These are phyloP conservation scores for Sebastes jordani DNA, from an alignment of 2,797 vertebrate genomes.

Conservation along the genomic window DNA sequence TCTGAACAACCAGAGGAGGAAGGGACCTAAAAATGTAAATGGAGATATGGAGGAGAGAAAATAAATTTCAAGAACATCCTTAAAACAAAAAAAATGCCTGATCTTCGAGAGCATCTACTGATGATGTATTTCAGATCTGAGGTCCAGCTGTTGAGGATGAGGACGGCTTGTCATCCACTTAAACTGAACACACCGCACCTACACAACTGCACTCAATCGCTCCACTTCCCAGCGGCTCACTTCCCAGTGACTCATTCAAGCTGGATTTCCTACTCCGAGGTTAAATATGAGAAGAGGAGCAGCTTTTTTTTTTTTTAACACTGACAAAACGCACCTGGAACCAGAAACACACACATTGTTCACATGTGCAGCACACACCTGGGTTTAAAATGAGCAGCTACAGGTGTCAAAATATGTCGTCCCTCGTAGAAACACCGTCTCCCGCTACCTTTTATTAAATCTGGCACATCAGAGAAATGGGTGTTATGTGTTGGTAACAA, in stretches of 20 bases:
- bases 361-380: slow-evolving; percentile 42
- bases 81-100: not conserved
- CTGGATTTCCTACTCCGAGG: slow-evolving; percentile 7
- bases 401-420: slow-evolving; percentile 49
- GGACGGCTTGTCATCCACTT: slow-evolving; percentile 36
- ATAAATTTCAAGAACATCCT: not conserved
- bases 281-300: slow-evolving; percentile 25
- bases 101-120: not conserved
- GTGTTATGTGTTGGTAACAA: slow-evolving; percentile 52
- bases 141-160: slow-evolving; percentile 6
- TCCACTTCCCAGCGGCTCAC: slow-evolving; percentile 20
- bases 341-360: not conserved
- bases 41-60: not conserved
- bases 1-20: slow-evolving; percentile 2
- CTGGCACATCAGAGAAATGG: slow-evolving; percentile 36
- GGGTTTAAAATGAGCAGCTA: slow-evolving; percentile 33
- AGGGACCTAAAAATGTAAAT: slow-evolving; percentile 4
- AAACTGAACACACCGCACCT: slow-evolving; percentile 30
- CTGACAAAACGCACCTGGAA: slow-evolving; percentile 2
- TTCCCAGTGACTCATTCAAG: slow-evolving; percentile 50
- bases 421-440: slow-evolving; percentile 34
- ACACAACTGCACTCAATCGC: slow-evolving; percentile 28
- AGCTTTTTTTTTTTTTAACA: not conserved
- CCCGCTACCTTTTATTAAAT: slow-evolving; percentile 50
- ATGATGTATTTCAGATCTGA: slow-evolving; percentile 15